Base-by-base conservation (phyloP, 1,140 invertebrate genomes). In the Drosophila virilis region DNA sequence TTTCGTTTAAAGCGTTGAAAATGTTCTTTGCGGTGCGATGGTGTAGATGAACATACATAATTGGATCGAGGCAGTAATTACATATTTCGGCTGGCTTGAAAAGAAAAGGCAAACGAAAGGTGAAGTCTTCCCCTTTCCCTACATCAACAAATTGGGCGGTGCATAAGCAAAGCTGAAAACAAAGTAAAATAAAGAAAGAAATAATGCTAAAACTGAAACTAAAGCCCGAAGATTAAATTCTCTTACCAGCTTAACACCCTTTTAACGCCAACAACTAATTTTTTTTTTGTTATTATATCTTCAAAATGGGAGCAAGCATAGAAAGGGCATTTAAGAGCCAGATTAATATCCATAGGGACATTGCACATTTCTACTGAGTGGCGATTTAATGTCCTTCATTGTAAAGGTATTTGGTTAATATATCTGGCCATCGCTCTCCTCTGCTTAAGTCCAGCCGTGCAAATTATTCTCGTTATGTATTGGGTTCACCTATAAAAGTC, bases 321-420 rank as follows among this genome's bases (percentile, higher is more conserved):
- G 45, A 50, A 50, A 33, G 28, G 33, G 48, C 48, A 46, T 46
- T 28, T 22, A 10, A 17, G 17, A 38, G 51, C 32, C 22, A 28
- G 51, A 68, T 48, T 43, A 35, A 35, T 52, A 42, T 43, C 9
- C 28, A 32, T 28, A 43, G 40, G 46, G 37, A n/a, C 13, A 35
- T 42, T 43, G 17, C 22, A 51, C 74, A 43, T 54, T 61, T 55
- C 48, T 62, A 46, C 52, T 65, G 59, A 77, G 71, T 77, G 75
- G 75, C 75, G 75, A 77, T 71, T 55, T 59, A 74, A 77, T 74
- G 75, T 77, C 75, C 74, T 77, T 77, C n/a, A n/a, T 54, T 71
- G 72, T 77, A 74, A 77, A 77, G 71, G 71, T 74, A 70, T 74
- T 77, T 74, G 75, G 58, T 60, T 71, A 77, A 77, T 77, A 71